phyloP scores from a whole-genome alignment of 2,797 vertebrate genomes.

The Dipus sagitta region DNA sequence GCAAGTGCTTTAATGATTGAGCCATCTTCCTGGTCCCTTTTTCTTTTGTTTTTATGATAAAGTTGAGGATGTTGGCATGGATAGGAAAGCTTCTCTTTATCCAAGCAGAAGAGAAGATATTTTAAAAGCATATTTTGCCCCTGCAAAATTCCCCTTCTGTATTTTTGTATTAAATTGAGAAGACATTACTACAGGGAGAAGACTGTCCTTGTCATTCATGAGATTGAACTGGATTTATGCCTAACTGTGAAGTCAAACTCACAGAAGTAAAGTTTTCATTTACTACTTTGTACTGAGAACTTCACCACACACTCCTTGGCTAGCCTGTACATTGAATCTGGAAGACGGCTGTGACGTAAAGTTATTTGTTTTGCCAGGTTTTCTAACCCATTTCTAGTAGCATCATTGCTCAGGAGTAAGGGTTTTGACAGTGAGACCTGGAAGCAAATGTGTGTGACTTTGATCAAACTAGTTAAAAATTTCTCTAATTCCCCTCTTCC shows the following conservation, averaged over 20 bases:
- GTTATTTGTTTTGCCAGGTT: neutral
- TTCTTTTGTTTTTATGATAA: neutral
- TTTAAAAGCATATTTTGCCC: neutral
- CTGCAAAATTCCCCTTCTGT: neutral
- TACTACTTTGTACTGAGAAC: neutral
- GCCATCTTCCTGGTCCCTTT: too few relatives aligned
- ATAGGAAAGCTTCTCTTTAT: neutral
- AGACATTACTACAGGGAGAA: neutral
- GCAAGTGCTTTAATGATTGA: too few relatives aligned
- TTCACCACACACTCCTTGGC: neutral
- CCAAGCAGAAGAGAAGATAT: neutral
- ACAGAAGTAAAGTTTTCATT: constrained; percentile 38
- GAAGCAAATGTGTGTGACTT: neutral
- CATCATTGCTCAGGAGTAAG: neutral
- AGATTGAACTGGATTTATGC: constrained; percentile 63
- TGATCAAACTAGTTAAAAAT: neutral
- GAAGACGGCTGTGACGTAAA: neutral
- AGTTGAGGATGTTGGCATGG: neutral
- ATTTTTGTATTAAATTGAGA: neutral
- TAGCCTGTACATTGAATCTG: constrained; percentile 24
- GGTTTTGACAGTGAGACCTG: neutral
- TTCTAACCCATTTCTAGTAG: neutral
- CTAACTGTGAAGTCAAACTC: constrained; percentile 49
- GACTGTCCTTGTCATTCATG: neutral
- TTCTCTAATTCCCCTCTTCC: neutral